These are phyloP conservation scores for Megathymus violae DNA, from an alignment of 1,140 invertebrate genomes.

Conservation along the genomic window DNA sequence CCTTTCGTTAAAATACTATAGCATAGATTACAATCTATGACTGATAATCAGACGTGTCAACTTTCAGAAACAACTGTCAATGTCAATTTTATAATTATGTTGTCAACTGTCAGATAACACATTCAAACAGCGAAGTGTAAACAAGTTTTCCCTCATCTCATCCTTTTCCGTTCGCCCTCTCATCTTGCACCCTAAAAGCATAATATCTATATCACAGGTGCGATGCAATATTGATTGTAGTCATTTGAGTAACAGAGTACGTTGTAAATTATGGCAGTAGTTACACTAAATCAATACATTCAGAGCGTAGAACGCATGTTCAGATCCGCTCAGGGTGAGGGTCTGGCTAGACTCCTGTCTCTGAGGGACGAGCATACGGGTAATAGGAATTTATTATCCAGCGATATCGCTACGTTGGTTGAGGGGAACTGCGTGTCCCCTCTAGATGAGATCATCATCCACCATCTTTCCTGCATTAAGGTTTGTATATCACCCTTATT, in stretches of 20 bases:
- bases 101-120: background rate
- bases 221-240: constrained; percentile 26
- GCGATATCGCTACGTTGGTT: constrained; percentile 88
- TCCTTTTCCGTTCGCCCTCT: constrained; percentile 4
- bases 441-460: constrained; percentile 91
- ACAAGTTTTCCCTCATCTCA: constrained; percentile 2
- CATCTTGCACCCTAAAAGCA: constrained; percentile 14
- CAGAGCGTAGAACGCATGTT: constrained; percentile 83
- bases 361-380: constrained; percentile 90
- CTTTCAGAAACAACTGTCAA: background rate
- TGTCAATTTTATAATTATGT: background rate
- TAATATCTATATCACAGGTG: constrained; percentile 25
- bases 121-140: background rate
- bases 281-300: constrained; percentile 80
- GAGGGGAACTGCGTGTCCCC: constrained; percentile 89
- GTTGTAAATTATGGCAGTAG: constrained; percentile 66
- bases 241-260: constrained; percentile 23
- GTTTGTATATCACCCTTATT: too few relatives aligned
- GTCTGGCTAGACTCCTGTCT: constrained; percentile 88
- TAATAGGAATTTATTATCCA: constrained; percentile 88
- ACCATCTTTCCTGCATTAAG: constrained; percentile 88
- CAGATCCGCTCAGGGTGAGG: constrained; percentile 84
- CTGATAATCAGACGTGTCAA: too few relatives aligned
- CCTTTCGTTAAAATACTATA: too few relatives aligned
- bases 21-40: too few relatives aligned